phyloP scores from a whole-genome alignment of 2,113 vertebrate genomes.

The Myrmecophaga tridactyla region DNA sequence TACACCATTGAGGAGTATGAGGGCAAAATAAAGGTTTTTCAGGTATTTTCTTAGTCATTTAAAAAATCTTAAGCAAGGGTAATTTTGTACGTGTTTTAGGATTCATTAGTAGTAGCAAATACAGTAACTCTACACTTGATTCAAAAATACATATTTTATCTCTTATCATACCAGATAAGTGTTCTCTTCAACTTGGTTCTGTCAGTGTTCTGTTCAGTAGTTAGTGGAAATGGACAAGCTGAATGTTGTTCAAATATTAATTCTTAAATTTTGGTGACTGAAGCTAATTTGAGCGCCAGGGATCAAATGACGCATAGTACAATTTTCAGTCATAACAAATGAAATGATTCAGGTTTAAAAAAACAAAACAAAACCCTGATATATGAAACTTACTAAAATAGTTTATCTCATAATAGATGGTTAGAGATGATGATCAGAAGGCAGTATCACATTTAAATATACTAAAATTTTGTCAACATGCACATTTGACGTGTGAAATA shows the following conservation, averaged over 20 bases:
- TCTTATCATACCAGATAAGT: background rate
- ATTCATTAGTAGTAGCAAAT: background rate
- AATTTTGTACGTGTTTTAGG: background rate
- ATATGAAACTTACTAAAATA: background rate
- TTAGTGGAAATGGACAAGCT: background rate
- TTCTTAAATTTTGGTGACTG: background rate
- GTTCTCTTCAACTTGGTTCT: background rate
- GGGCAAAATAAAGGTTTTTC: background rate
- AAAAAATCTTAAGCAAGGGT: background rate
- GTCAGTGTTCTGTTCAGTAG: background rate
- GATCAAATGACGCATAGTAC: background rate
- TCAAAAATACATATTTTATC: background rate
- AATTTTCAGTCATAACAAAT: background rate
- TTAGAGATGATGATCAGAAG: background rate
- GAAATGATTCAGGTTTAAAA: background rate
- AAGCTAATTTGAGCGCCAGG: background rate
- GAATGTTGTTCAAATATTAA: background rate
- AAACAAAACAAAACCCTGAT: background rate
- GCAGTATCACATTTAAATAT: background rate
- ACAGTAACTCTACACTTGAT: background rate
- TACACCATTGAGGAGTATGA: background rate
- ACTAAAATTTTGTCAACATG: background rate
- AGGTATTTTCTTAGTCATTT: background rate
- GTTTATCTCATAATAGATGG: background rate
- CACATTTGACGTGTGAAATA: background rate